phyloP scores from a whole-genome alignment of 2,888 invertebrate species.

The Cephalotes varians region DNA sequence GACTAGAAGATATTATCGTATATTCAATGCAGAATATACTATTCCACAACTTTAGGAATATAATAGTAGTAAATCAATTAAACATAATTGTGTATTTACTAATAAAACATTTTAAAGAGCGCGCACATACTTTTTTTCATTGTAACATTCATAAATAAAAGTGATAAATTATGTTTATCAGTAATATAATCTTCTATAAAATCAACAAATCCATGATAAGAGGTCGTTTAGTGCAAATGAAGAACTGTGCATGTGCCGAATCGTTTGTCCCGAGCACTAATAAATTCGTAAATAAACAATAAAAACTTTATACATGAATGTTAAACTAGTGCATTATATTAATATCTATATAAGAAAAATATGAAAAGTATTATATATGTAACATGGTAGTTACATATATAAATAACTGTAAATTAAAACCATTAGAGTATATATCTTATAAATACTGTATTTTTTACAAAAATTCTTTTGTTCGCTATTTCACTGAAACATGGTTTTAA shows the following conservation, averaged over 20 bases:
- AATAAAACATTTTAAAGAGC: constrained; percentile 38
- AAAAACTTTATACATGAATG: constrained; percentile 36
- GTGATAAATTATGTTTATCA: constrained; percentile 36
- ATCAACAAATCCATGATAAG: constrained; percentile 27
- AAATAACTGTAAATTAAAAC: constrained; percentile 20
- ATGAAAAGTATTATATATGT: not conserved
- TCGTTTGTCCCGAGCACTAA: constrained; percentile 8
- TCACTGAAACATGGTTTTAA: constrained; percentile 9
- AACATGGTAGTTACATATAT: not conserved
- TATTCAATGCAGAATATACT: constrained; percentile 39
- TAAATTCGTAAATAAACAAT: constrained; percentile 45
- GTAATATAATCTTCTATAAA: constrained; percentile 33
- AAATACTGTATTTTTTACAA: constrained; percentile 20
- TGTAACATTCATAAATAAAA: constrained; percentile 31
- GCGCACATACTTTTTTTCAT: not conserved
- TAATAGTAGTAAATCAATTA: too few species aligned
- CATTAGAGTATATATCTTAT: constrained; percentile 1
- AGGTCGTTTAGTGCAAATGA: not conserved
- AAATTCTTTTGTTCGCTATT: constrained; percentile 12
- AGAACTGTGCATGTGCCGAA: constrained; percentile 19
- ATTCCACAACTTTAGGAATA: constrained; percentile 41
- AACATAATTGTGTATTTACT: constrained; percentile 30
- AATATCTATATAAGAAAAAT: constrained; percentile 9
- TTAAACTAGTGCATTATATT: constrained; percentile 42
- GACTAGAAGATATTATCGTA: constrained; percentile 66